Percentiles rank a stretch among this genome's conserved stretches.
phyloP scores from a whole-genome alignment of 2,113 vertebrate genomes.

The Progne subis region DNA sequence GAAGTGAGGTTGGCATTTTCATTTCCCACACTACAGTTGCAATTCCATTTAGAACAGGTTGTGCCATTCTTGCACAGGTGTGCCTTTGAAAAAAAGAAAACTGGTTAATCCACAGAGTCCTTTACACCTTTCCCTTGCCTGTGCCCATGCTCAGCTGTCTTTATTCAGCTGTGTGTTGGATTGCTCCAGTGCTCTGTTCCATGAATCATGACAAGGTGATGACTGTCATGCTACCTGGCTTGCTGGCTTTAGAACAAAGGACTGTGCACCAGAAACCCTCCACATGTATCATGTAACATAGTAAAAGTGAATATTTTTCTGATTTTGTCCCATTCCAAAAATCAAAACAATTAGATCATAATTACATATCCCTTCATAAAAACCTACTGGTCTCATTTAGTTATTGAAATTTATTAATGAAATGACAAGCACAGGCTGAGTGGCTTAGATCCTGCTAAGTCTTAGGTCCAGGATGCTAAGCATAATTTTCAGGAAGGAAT shows the following conservation, averaged over 20 bases:
- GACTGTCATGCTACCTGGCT: neutral
- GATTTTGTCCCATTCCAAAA: neutral
- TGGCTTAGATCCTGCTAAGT: neutral
- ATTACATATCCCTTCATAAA: neutral
- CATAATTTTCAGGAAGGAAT: neutral
- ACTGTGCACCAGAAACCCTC: neutral
- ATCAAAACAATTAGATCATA: neutral
- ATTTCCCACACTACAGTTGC: neutral
- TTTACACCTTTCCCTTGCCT: neutral
- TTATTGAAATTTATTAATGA: constrained; percentile 10
- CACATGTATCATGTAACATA: neutral
- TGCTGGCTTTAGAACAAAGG: constrained; percentile 6
- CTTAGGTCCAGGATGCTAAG: neutral
- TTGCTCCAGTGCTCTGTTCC: neutral
- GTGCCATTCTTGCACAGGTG: neutral
- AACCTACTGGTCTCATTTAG: neutral
- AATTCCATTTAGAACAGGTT: neutral
- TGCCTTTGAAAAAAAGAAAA: neutral
- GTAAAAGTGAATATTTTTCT: neutral
- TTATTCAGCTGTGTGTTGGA: neutral
- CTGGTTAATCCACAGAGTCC: neutral
- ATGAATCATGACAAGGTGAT: neutral
- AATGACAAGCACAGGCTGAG: neutral
- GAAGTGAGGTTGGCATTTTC: neutral
- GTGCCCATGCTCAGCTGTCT: neutral